Evolutionary conservation across 2,113 vertebrate species (phyloP).

Genomic region (Hoplias malabaricus): DNA sequence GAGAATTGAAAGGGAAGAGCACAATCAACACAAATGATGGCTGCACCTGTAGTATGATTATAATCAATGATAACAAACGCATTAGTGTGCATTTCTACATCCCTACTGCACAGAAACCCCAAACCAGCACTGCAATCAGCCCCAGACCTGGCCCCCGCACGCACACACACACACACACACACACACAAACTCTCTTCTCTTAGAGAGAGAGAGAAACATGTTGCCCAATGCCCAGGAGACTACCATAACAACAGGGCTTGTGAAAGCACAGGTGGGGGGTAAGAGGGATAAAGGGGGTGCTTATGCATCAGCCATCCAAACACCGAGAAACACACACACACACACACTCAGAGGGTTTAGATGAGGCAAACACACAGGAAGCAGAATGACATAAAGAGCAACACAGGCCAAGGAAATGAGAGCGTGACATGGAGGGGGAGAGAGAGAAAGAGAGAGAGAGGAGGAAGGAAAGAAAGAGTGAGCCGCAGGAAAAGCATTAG

Average conservation of each 20-base stretch:
- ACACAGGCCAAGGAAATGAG: slow-evolving; percentile 25
- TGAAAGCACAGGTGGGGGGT: slow-evolving; percentile 44
- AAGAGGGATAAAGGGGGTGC: slow-evolving; percentile 37
- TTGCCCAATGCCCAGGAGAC: slow-evolving; percentile 36
- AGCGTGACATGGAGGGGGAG: slow-evolving; percentile 5
- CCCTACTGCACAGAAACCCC: neutral
- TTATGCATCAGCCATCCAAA: slow-evolving; percentile 20
- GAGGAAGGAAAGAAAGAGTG: slow-evolving; percentile 13
- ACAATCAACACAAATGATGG: too few relatives aligned
- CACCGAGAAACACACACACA: neutral
- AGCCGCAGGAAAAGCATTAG: slow-evolving; percentile 63
- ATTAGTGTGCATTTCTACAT: too few relatives aligned
- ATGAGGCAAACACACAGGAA: slow-evolving; percentile 17
- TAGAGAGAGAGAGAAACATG: slow-evolving; percentile 20
- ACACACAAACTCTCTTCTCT: neutral
- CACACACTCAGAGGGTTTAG: neutral
- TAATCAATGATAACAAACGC: neutral
- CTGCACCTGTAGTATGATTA: too few relatives aligned
- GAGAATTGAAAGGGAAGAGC: too few relatives aligned
- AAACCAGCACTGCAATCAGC: neutral
- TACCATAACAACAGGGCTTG: slow-evolving; percentile 38
- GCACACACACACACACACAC: neutral
- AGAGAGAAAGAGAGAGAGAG: neutral
- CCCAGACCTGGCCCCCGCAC: neutral
- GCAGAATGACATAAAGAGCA: slow-evolving; percentile 25